Percentiles rank a stretch among this genome's conserved stretches.
These are phyloP conservation scores for Vombatus ursinus DNA, from an alignment of 2,113 vertebrate genomes.

Conservation along the genomic window DNA sequence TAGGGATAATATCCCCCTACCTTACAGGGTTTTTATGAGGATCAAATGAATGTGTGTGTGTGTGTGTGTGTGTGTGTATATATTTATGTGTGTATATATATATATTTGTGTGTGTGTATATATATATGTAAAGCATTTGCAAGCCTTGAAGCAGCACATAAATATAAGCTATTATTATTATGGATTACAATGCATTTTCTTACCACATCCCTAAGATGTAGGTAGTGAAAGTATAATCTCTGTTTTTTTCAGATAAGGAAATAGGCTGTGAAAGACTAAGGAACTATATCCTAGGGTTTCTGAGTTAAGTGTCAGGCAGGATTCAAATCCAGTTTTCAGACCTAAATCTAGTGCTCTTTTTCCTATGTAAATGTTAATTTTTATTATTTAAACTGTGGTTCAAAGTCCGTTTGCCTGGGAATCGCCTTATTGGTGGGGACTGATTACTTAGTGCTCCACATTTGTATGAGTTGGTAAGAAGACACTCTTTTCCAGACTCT, in stretches of 20 bases:
- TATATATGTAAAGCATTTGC: neutral
- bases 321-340: neutral
- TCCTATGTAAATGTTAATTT: neutral
- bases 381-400: neutral
- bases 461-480: neutral
- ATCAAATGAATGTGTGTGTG: neutral
- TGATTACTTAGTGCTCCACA: neutral
- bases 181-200: neutral
- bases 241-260: neutral
- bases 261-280: neutral
- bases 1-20: neutral
- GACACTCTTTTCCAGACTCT: neutral
- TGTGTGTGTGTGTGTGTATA: neutral
- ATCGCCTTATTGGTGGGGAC: neutral
- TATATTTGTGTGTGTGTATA: too few species aligned
- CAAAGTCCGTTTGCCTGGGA: neutral
- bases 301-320: neutral
- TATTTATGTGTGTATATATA: too few species aligned
- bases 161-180: neutral
- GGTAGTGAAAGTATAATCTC: neutral
- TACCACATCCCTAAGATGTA: too few species aligned
- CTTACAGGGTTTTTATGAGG: neutral
- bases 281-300: neutral
- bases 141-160: neutral
- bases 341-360: neutral